Base-by-base conservation (phyloP, 2,113 vertebrate species). In the Hypomesus transpacificus region DNA sequence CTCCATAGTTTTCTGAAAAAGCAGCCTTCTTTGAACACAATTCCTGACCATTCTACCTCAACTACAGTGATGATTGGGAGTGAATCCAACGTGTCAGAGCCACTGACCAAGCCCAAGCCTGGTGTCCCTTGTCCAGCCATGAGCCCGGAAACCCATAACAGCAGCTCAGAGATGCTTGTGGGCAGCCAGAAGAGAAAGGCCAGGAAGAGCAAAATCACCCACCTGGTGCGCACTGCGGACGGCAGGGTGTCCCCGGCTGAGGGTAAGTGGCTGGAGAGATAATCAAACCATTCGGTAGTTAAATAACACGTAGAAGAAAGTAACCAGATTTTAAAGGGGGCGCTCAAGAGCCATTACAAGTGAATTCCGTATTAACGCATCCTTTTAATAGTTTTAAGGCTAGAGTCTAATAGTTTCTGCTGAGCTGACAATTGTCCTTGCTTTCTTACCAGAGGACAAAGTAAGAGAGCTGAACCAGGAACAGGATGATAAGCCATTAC, bases 161-260 rank as follows among this genome's bases (percentile, higher is more conserved):
- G 90, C 85, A 90, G 79, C 60, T 92, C 94, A 78, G 96, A 96
- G 79, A 94, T 93, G 79, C 93, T 97, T 85, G 96, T 98, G 74
- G 97, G 96, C 80, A 99, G 97, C 92, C 96, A 99, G 89, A 99
- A 99, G 78, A 94, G 97, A 80, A 99, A 99, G 93, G 97, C 97
- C 39, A 94, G 97, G 78, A 98, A 98, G 92, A 96, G 92, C 76
- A 98, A 98, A 91, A 99, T 99, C 80, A 99, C 96, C 11, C 97
- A 98, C 84, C 93, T 98, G 77, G 95, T 98, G 78, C 94, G 96
- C 82, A 94, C 93, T 62, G 93, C 95, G 68, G 95, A 98, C 74
- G 94, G 97, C 71, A 90, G 95, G 59, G 92, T 96, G 74, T 98
- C 96, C 85, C 94, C 95, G 82, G 93, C 89, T 65, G 95, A 93